phyloP scores from a whole-genome alignment of 30 jellyfish, hydroid and myxozoan species.

The Turritopsis rubra region DNA sequence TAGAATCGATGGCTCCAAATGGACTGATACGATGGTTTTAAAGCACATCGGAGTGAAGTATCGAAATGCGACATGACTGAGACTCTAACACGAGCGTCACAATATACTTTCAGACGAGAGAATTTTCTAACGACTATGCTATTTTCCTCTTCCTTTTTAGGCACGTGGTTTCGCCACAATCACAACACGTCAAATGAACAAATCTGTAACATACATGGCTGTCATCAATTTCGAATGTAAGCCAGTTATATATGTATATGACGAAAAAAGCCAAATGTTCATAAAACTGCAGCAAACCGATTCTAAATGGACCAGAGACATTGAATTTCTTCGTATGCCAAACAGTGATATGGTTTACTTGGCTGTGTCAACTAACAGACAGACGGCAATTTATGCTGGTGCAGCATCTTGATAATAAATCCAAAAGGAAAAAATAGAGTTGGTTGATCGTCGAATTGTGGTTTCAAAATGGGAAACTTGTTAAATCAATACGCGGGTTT shows the following conservation, averaged over 20 bases:
- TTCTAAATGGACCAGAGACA: slow-evolving; percentile 75
- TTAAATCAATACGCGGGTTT: neutral
- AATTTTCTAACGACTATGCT: no score
- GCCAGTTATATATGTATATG: slow-evolving; percentile 62
- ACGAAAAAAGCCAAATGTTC: slow-evolving; percentile 31
- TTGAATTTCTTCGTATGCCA: slow-evolving; percentile 76
- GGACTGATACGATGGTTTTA: no score
- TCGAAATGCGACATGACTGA: no score
- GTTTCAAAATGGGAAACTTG: neutral
- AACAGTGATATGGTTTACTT: slow-evolving; percentile 51
- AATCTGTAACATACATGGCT: slow-evolving; percentile 60
- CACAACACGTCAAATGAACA: slow-evolving; percentile 33
- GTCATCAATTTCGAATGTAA: slow-evolving; percentile 56
- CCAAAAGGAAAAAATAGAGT: neutral
- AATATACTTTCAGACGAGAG: no score
- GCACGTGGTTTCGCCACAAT: slow-evolving; percentile 83
- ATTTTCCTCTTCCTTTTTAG: slow-evolving; percentile 28
- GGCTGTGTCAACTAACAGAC: slow-evolving; percentile 75
- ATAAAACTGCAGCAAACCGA: slow-evolving; percentile 82
- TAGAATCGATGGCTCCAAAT: no score
- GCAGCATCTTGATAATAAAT: slow-evolving; percentile 5
- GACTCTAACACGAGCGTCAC: no score
- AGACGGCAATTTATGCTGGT: slow-evolving; percentile 83
- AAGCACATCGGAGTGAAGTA: no score
- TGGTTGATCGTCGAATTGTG: neutral